Evolutionary conservation across 2,113 vertebrate genomes (phyloP).

Genomic region (Ginglymostoma cirratum): DNA sequence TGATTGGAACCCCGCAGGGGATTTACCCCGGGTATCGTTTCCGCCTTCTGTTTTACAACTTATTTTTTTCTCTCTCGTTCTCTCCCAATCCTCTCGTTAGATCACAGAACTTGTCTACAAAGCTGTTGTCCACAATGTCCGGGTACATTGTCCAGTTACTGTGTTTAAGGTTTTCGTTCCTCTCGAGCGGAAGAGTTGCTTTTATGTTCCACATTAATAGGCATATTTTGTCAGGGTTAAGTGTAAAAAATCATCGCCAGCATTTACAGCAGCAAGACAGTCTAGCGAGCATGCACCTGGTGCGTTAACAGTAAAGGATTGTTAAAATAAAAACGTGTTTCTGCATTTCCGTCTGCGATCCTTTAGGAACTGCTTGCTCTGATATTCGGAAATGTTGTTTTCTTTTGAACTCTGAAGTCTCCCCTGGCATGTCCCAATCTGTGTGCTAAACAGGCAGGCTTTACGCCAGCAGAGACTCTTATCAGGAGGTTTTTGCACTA

Average conservation of each 20-base stretch:
- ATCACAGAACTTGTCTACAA: constrained; percentile 21
- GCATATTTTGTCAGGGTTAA: not conserved
- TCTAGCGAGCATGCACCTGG: constrained; percentile 1
- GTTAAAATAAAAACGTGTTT: not conserved
- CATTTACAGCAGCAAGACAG: not conserved
- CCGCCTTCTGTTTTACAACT: constrained; percentile 36
- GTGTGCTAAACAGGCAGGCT: not conserved
- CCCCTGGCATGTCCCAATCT: not conserved
- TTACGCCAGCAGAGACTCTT: not conserved
- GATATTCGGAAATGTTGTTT: constrained; percentile 5
- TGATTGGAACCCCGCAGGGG: constrained; percentile 31
- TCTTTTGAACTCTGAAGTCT: constrained; percentile 18
- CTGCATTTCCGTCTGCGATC: not conserved
- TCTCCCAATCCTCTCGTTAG: not conserved
- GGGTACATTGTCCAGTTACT: not conserved
- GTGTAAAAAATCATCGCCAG: not conserved
- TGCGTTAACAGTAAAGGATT: not conserved
- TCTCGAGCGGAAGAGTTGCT: not conserved
- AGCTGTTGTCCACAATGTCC: not conserved
- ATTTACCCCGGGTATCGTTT: constrained; percentile 30
- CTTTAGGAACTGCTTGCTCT: not conserved
- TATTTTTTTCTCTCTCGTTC: not conserved
- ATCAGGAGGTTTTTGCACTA: not conserved
- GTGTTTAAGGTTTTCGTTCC: not conserved
- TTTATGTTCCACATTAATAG: not conserved